A percentile compares a stretch with the other conserved stretches of the same genome.
Evolutionary conservation across 2,888 invertebrate species (phyloP).

Genomic region (Ethmia dodecea): DNA sequence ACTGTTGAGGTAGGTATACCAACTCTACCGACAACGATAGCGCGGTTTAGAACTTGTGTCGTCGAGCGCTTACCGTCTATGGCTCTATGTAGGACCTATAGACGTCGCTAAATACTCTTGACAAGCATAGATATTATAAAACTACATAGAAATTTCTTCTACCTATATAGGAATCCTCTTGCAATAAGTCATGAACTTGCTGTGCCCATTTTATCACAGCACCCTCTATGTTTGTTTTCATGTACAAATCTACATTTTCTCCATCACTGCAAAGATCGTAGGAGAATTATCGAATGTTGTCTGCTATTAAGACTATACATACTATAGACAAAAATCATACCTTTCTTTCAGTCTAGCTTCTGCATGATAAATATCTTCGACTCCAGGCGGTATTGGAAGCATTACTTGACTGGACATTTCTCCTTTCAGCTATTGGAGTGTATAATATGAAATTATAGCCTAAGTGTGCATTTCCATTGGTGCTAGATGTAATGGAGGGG

Average conservation of each 20-base stretch:
- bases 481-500: too few species aligned
- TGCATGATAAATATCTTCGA: slow-evolving; percentile 81
- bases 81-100: too few species aligned
- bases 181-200: slow-evolving; percentile 87
- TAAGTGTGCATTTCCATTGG: too few species aligned
- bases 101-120: too few species aligned
- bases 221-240: slow-evolving; percentile 90
- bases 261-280: slow-evolving; percentile 55
- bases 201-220: slow-evolving; percentile 92
- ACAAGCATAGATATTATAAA: too few species aligned
- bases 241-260: slow-evolving; percentile 79
- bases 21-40: too few species aligned
- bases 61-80: too few species aligned
- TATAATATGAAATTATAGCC: too few species aligned
- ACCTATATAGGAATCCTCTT: slow-evolving; percentile 83
- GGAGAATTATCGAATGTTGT: too few species aligned
- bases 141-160: slow-evolving; percentile 2
- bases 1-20: too few species aligned
- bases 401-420: slow-evolving; percentile 91
- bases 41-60: too few species aligned
- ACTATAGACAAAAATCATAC: slow-evolving; percentile 27
- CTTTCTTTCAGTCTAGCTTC: slow-evolving; percentile 67
- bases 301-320: too few species aligned
- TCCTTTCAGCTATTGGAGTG: slow-evolving; percentile 84
- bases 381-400: slow-evolving; percentile 89